Conservation (phyloP, 2,797 vertebrate genomes). For the Chaetophractus vellerosus region DNA sequence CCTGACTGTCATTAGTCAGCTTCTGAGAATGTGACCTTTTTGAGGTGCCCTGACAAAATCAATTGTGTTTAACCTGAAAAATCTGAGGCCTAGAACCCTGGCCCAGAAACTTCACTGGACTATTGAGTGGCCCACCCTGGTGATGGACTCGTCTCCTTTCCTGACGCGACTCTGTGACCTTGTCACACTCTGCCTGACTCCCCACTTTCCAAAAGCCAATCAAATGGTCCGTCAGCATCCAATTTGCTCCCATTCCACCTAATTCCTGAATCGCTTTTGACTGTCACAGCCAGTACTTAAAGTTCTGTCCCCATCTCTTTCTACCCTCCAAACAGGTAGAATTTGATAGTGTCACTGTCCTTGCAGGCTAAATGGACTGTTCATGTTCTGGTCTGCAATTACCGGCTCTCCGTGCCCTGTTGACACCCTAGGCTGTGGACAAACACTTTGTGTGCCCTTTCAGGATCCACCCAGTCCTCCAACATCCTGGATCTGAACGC, state of each 20-base stretch:
- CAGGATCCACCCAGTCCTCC: neutral
- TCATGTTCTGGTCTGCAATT: accelerated
- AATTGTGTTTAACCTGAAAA: neutral
- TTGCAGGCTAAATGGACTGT: neutral
- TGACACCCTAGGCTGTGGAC: neutral
- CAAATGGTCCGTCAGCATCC: neutral
- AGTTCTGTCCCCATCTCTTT: neutral
- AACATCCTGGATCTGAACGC: neutral
- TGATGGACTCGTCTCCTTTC: neutral
- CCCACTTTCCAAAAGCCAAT: neutral
- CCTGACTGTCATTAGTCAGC: neutral
- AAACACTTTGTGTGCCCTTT: neutral
- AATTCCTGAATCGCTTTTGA: neutral
- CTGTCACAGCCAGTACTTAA: neutral
- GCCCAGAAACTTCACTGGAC: neutral
- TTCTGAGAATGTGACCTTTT: neutral
- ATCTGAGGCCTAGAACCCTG: neutral
- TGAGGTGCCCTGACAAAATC: neutral
- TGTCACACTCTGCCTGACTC: neutral
- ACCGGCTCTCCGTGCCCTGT: neutral
- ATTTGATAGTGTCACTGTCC: accelerated
- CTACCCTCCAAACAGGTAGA: neutral
- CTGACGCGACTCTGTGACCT: neutral
- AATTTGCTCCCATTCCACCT: neutral
- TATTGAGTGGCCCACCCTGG: neutral